A percentile compares a stretch with the other conserved stretches of the same genome.
phyloP scores from a whole-genome alignment of 2,797 vertebrate genomes.

The Phataginus tetradactyla region DNA sequence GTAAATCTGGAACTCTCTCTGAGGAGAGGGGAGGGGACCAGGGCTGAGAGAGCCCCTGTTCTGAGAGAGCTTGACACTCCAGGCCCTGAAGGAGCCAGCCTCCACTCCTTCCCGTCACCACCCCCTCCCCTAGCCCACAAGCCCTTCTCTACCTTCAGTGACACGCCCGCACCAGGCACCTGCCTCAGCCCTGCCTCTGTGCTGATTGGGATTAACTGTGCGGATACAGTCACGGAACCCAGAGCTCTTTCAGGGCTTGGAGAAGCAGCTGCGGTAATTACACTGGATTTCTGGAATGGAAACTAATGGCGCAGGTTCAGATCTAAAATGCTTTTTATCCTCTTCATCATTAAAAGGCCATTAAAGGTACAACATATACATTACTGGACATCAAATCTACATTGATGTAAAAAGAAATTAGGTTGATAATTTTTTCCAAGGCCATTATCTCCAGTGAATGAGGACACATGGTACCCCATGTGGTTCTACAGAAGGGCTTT shows the following conservation, averaged over 20 bases:
- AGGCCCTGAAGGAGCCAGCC: not conserved
- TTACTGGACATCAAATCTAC: slow-evolving; percentile 75
- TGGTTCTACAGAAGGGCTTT: slow-evolving; percentile 38
- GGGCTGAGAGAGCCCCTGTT: not conserved
- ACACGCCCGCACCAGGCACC: not conserved
- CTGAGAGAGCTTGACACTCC: not conserved
- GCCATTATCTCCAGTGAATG: slow-evolving; percentile 59
- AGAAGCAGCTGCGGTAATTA: slow-evolving; percentile 72
- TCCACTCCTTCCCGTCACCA: not conserved
- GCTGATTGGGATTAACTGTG: slow-evolving; percentile 17
- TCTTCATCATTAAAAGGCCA: slow-evolving; percentile 80
- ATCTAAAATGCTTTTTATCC: slow-evolving; percentile 72
- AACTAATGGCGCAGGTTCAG: slow-evolving; percentile 73
- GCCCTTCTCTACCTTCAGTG: slow-evolving; percentile 23
- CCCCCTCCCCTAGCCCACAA: too few relatives aligned
- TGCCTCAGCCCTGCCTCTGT: not conserved
- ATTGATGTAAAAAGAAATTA: slow-evolving; percentile 75
- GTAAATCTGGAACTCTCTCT: not conserved
- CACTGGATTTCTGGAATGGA: slow-evolving; percentile 68
- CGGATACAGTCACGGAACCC: not conserved
- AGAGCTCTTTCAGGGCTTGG: not conserved
- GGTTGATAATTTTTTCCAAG: slow-evolving; percentile 72
- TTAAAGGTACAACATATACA: slow-evolving; percentile 79
- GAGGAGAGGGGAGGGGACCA: not conserved
- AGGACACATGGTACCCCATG: not conserved